Evolutionary conservation across 2,797 vertebrate species (phyloP), one percentile per base, ranked within the genome.

Genomic region (Spondyliosoma cantharus): DNA sequence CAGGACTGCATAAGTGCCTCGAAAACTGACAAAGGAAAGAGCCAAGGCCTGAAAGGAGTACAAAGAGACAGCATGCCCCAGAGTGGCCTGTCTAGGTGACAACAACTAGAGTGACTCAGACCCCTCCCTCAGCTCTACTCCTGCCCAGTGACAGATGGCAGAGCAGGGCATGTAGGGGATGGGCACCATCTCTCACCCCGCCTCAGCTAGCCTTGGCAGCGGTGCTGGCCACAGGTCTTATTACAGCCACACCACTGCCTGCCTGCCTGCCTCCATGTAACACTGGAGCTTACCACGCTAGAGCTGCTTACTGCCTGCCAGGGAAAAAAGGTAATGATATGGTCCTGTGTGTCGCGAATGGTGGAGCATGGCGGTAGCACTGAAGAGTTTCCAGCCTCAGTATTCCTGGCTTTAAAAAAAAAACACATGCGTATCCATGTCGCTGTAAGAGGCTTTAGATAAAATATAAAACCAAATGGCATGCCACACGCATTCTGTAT

Each of bases 71-170:
- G 84, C 84, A 71, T 78, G 90, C 71, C 86, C 87, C 71, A 79
- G 79, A 73, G 89, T 65, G 87, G 87, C 87, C 85, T 66, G 66
- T 87, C 78, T 84, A 90, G 92, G 90, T 90, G 92, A 91, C 87
- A 91, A 90, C 87, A 87, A 67, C 86, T 56, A 13, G 81, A 88
- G 83, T 90, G 88, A 87, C 76, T 90, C 87, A 82, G 85, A 84
- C 90, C 83, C 90, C 90, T 90, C 92, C 92, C 87, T 86, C 71
- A 46, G 76, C 86, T 81, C 87, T 17, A 60, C 85, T 92, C 87
- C 90, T 90, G 90, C 92, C 91, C 90, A 56, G 91, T 94, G 94
- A 95, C 95, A 95, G 95, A 95, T 95, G 95, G 95, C 90, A 92
- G 91, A 93, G 92, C 90, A 85, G 89, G 93, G 93, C 90, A 93